A percentile compares a stretch with the other conserved stretches of the same genome.
These are phyloP conservation scores for Philypnodon macrostomus DNA, from an alignment of 2,797 vertebrate species.

Conservation along the genomic window DNA sequence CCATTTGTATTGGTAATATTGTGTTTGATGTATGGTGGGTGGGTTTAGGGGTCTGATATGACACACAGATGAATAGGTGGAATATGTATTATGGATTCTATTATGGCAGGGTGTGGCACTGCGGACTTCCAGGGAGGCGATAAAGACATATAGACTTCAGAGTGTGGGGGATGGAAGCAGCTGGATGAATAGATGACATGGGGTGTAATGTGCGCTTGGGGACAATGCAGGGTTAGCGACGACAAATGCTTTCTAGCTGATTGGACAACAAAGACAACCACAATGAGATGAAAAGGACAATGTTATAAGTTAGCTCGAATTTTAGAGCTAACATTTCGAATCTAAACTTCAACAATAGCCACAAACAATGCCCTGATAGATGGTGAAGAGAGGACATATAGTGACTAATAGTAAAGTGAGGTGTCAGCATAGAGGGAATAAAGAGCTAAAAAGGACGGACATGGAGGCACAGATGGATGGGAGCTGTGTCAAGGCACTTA, in stretches of 20 bases:
- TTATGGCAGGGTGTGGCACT: slow-evolving; percentile 36
- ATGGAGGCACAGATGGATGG: slow-evolving; percentile 59
- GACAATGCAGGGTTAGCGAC: slow-evolving; percentile 41
- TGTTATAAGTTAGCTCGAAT: background rate
- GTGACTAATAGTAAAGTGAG: slow-evolving; percentile 53
- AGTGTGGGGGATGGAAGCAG: slow-evolving; percentile 34
- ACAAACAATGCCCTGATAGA: slow-evolving; percentile 50
- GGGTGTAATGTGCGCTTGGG: slow-evolving; percentile 42
- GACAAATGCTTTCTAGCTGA: slow-evolving; percentile 29
- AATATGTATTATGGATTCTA: slow-evolving; percentile 15
- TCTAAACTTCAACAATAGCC: background rate
- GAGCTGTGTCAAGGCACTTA: slow-evolving; percentile 46
- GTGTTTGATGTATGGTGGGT: slow-evolving; percentile 16
- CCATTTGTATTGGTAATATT: no score
- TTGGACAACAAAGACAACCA: slow-evolving; percentile 27
- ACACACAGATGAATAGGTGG: slow-evolving; percentile 21
- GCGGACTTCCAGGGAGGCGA: slow-evolving; percentile 26
- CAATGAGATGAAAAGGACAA: background rate
- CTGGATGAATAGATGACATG: slow-evolving; percentile 33
- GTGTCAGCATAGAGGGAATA: slow-evolving; percentile 45
- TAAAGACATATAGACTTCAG: slow-evolving; percentile 48
- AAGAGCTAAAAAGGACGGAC: slow-evolving; percentile 43
- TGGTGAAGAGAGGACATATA: slow-evolving; percentile 18
- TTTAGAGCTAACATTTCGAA: background rate
- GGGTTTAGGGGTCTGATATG: slow-evolving; percentile 20